These are phyloP conservation scores for Cynodonichthys magdalenae DNA, from an alignment of 2,797 vertebrate species.

Conservation along the genomic window DNA sequence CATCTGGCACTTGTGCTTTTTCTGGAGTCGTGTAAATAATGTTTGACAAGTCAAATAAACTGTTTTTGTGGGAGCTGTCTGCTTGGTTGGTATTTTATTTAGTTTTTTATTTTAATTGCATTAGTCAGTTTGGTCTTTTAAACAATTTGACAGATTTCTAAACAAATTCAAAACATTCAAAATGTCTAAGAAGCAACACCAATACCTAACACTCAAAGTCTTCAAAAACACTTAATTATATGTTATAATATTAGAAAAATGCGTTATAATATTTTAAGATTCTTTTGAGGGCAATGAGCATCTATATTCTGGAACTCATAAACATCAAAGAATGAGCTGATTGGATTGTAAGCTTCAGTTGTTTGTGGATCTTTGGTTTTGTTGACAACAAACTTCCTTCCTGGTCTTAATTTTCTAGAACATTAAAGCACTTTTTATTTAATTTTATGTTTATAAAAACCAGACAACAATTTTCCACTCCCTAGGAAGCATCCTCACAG, in stretches of 20 bases:
- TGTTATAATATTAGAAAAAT: no score
- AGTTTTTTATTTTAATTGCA: neutral
- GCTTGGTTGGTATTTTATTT: constrained; percentile 8
- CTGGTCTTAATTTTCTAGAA: no score
- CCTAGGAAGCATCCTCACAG: neutral
- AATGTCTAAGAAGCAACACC: no score
- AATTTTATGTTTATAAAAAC: neutral
- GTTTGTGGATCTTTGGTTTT: neutral
- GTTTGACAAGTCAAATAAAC: constrained; percentile 75
- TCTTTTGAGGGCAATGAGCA: neutral
- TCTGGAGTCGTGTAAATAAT: constrained; percentile 80
- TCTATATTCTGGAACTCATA: constrained; percentile 1
- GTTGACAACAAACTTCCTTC: neutral
- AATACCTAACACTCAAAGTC: no score
- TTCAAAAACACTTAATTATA: no score
- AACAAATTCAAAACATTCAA: no score
- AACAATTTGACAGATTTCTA: no score
- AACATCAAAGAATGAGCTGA: neutral
- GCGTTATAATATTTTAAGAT: no score
- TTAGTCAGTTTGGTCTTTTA: no score
- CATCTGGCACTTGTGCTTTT: constrained; percentile 67
- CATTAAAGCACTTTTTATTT: neutral
- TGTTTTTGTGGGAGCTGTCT: constrained; percentile 64
- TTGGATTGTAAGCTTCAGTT: neutral
- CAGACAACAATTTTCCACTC: neutral